Evolutionary conservation across 2,888 invertebrate species (phyloP).

Genomic region (Dynastes maya): DNA sequence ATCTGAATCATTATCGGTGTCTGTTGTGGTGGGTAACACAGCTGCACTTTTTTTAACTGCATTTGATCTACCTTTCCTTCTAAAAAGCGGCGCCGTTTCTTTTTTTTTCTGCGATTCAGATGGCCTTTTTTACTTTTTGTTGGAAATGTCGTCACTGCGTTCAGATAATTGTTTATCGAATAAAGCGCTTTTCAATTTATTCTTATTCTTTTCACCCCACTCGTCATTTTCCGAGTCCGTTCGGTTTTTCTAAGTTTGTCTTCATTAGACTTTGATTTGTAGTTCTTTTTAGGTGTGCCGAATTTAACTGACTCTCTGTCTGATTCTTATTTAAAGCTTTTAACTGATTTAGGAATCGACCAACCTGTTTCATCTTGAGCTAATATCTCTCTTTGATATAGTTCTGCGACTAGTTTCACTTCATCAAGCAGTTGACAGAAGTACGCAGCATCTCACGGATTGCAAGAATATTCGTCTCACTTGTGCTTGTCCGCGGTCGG

Average conservation of each 20-base stretch:
- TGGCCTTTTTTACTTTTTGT: constrained; percentile 57
- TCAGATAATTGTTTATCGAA: constrained; percentile 52
- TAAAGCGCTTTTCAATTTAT: constrained; percentile 58
- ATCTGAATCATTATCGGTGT: constrained; percentile 67
- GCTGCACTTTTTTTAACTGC: constrained; percentile 63
- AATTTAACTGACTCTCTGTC: no score
- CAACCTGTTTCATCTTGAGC: constrained; percentile 56
- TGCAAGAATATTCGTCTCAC: no score
- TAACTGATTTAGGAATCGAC: constrained; percentile 53
- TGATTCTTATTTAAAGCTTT: no score
- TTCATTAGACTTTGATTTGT: constrained; percentile 58
- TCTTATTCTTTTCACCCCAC: constrained; percentile 65
- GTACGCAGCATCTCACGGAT: no score
- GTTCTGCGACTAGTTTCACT: constrained; percentile 58
- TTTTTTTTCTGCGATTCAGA: constrained; percentile 62
- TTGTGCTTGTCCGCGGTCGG: no score
- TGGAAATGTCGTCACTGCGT: constrained; percentile 42
- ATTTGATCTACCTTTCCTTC: constrained; percentile 70
- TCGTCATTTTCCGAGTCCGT: constrained; percentile 65
- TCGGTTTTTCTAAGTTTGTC: constrained; percentile 54
- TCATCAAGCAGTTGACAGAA: no score
- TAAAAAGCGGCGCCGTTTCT: constrained; percentile 62
- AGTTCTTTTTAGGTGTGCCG: constrained; percentile 56
- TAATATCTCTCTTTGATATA: constrained; percentile 57
- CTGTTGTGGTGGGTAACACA: constrained; percentile 65